These are phyloP conservation scores for Netelia fuscicornis DNA, from an alignment of 2,888 invertebrate species.

Conservation along the genomic window DNA sequence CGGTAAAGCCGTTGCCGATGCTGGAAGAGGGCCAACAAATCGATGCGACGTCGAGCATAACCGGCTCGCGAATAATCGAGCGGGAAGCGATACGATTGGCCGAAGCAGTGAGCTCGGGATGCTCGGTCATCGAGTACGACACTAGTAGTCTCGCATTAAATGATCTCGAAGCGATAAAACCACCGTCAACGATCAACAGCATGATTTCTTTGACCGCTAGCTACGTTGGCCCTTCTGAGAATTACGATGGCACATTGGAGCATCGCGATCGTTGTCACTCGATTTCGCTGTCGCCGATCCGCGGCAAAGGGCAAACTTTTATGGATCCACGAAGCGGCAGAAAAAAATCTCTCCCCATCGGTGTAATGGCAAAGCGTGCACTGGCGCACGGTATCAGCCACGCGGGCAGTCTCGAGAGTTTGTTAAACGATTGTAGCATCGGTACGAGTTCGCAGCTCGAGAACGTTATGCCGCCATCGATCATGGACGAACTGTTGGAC, in stretches of 20 bases:
- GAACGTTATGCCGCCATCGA: conserved; percentile 93
- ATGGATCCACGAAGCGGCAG: conserved; percentile 77
- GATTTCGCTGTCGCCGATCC: conserved; percentile 75
- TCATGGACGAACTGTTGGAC: conserved; percentile 88
- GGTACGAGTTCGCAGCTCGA: conserved; percentile 90
- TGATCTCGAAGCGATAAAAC: conserved; percentile 91
- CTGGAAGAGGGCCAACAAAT: conserved; percentile 68
- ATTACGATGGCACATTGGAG: conserved; percentile 64
- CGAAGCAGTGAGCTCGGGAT: conserved; percentile 85
- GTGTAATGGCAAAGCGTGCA: conserved; percentile 90
- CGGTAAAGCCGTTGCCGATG: conserved; percentile 64
- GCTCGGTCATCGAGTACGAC: conserved; percentile 60
- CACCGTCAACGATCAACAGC: conserved; percentile 92
- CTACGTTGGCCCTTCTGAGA: conserved; percentile 77
- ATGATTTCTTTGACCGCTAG: conserved; percentile 87
- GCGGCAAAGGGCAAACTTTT: conserved; percentile 61
- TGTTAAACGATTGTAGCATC: conserved; percentile 86
- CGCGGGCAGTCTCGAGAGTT: conserved; percentile 88
- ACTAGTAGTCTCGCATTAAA: conserved; percentile 85
- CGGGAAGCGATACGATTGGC: conserved; percentile 91
- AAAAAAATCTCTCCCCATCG: conserved; percentile 90
- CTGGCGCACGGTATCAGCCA: conserved; percentile 86
- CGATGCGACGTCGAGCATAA: conserved; percentile 86
- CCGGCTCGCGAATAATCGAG: conserved; percentile 90
- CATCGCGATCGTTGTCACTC: conserved; percentile 76